Evolutionary conservation across 1,140 invertebrate genomes (phyloP), one percentile per base, ranked within the genome.

Genomic region (Palaemon carinicauda): DNA sequence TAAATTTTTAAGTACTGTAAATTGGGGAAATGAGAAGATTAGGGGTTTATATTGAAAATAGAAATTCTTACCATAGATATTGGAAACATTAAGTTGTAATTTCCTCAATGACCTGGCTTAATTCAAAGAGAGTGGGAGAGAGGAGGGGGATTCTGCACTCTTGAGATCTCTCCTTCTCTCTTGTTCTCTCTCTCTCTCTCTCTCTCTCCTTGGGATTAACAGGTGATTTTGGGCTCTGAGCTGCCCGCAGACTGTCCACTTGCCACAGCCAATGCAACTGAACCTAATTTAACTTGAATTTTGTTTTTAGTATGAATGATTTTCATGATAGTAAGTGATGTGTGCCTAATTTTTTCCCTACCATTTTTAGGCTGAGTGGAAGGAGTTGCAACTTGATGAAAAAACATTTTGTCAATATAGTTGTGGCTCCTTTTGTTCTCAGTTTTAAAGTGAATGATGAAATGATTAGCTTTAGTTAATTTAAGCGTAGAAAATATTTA

Each of bases 211-310:
- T 86, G 75, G 84, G 78, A 86, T 86, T 86, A 86, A 86, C 84
- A 86, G 84, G 84, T 86, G 84, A 86, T 86, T 86, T 82, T 86
- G 84, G 84, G 84, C 84, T 86, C 78, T 86, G 60, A 80, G 84
- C 84, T 86, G 75, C 84, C 73, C 75, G 84, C 84, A 86, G 29
- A 86, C 77, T 65, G 77, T 74, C 84, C 84, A 80, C 77, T 71
- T 65, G 29, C 84, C 69, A 77, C 84, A 74, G 77, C 84, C 84
- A 86, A 86, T 78, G 71, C 84, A 86, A 80, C 77, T 51, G 69
- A 21, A n/a, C 24, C 0, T 24, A 5, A 24, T n/a, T 69, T 69
- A 27, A 21, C 24, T n/a, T 69, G 29, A 27, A 12, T 60, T 14
- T 69, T 27, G 15, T 69, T 69, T 12, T 27, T 27, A 60, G 19